Conservation (phyloP, 2,888 invertebrate genomes). For the Meteorus colon region DNA sequence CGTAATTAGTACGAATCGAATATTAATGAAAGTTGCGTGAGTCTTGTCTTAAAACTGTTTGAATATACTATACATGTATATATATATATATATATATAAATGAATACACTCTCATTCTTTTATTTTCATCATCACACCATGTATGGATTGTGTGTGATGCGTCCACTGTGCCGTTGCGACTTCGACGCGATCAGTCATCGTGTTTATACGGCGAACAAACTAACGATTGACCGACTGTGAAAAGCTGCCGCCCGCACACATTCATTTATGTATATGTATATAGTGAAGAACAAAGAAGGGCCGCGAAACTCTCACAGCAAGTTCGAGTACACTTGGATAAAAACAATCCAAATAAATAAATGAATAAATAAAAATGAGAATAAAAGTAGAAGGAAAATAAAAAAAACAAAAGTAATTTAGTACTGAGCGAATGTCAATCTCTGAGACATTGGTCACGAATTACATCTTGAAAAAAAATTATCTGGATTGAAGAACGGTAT, state of each 20-base stretch:
- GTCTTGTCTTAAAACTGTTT: neutral
- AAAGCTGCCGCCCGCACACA: slow-evolving; percentile 36
- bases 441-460: no score
- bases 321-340: neutral
- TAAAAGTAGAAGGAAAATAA: no score
- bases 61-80: neutral
- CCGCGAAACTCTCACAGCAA: neutral
- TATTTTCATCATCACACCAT: slow-evolving; percentile 61
- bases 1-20: slow-evolving; percentile 67
- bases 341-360: neutral
- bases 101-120: slow-evolving; percentile 52
- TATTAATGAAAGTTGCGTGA: slow-evolving; percentile 62
- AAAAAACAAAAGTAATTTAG: neutral
- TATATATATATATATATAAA: neutral
- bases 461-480: no score
- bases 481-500: no score
- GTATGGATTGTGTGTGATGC: slow-evolving; percentile 53
- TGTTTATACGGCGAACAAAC: slow-evolving; percentile 51
- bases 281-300: slow-evolving; percentile 22
- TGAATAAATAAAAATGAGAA: no score
- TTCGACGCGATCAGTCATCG: slow-evolving; percentile 40
- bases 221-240: slow-evolving; percentile 49
- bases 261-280: slow-evolving; percentile 4
- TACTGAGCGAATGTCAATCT: neutral
- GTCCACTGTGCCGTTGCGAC: neutral